Evolutionary conservation across 2,888 invertebrate species (phyloP).

Genomic region (Gonocerus acuteangulatus): DNA sequence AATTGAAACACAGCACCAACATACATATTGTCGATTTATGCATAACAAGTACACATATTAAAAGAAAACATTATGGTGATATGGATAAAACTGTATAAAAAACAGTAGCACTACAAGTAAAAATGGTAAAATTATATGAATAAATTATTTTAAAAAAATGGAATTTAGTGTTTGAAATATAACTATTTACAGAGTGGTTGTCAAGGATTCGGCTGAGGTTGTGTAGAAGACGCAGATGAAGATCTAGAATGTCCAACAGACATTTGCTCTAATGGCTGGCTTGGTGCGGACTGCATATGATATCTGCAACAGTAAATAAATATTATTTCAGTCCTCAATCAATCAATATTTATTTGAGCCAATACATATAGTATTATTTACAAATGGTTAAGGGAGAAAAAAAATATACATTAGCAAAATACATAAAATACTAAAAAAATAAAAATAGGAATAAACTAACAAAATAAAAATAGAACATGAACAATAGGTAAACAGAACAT

Average conservation of each 20-base stretch:
- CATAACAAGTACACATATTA: not conserved
- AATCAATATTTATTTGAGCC: too few relatives aligned
- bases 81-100: too few relatives aligned
- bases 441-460: too few relatives aligned
- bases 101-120: not conserved
- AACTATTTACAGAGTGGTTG: constrained; percentile 2
- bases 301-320: constrained; percentile 31
- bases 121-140: not conserved
- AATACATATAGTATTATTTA: too few relatives aligned
- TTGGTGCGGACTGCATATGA: constrained; percentile 32
- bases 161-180: not conserved
- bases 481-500: too few relatives aligned
- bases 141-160: not conserved
- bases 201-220: constrained; percentile 19
- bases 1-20: too few relatives aligned
- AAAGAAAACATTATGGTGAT: not conserved
- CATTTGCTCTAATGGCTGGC: constrained; percentile 57
- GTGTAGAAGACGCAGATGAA: constrained; percentile 43
- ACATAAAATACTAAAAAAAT: too few relatives aligned
- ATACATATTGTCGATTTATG: not conserved
- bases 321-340: too few relatives aligned
- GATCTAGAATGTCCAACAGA: constrained; percentile 59
- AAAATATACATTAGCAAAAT: too few relatives aligned
- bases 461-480: too few relatives aligned
- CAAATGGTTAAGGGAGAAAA: too few relatives aligned